Evolutionary conservation across 2,113 vertebrate species (phyloP).

Genomic region (Lethenteron camtschaticum): DNA sequence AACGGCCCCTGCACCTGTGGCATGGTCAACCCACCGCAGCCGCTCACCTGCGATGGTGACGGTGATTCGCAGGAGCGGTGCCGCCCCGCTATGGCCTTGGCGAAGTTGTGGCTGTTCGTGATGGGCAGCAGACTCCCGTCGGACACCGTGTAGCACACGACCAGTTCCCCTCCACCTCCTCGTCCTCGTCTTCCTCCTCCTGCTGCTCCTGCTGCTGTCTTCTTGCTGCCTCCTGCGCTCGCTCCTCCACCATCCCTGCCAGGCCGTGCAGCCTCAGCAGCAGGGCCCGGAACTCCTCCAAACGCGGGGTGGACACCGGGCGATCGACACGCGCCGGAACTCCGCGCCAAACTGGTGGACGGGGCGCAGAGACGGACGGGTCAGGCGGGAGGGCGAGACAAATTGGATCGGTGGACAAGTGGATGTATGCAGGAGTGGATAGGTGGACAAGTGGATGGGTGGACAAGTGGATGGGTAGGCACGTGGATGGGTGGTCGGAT

Average conservation of each 20-base stretch:
- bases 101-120: constrained; percentile 2
- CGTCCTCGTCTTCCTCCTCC: too few species aligned
- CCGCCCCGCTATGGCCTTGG: not conserved
- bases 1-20: too few species aligned
- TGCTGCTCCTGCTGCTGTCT: too few species aligned
- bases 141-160: not conserved
- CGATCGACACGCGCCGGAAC: constrained; percentile 1
- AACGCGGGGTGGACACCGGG: not conserved
- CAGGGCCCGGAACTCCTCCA: constrained; percentile 1
- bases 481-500: too few species aligned
- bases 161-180: not conserved
- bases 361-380: not conserved
- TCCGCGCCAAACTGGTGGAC: not conserved
- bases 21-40: too few species aligned
- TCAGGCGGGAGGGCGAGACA: not conserved
- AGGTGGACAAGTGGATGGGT: too few species aligned
- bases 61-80: not conserved
- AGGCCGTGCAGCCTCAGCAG: constrained; percentile 3
- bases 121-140: not conserved
- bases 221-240: too few species aligned
- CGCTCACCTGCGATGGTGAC: too few species aligned
- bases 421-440: too few species aligned
- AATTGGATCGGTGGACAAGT: too few species aligned
- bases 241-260: too few species aligned
- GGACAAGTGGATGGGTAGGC: too few species aligned